Evolutionary conservation across 2,797 vertebrate genomes (phyloP), one percentile per base, ranked within the genome.

Genomic region (Setipinna tenuifilis): DNA sequence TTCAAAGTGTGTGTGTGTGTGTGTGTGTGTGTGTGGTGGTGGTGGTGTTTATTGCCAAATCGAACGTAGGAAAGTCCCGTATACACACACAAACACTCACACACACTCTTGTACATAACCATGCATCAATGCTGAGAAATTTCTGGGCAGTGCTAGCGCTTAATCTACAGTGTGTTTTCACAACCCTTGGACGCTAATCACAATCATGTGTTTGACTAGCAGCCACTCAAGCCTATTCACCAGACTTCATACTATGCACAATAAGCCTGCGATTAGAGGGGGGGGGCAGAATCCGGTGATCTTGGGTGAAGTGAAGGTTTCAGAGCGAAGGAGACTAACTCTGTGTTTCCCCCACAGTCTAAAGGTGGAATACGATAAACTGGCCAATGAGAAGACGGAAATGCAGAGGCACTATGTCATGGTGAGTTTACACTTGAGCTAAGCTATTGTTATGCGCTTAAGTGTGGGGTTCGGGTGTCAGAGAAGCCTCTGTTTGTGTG

Each of bases 341-440:
- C 71, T 54, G 35, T 78, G 71, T 78, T 68, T 78, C 41, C 6
- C 19, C 35, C 95, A 88, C 93, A 98, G 98, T 94, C 96, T 98
- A 91, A 99, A 99, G 97, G 97, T 98, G 96, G 98, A 98, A 93
- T 98, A 98, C 87, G 98, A 98, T 94, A 98, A 98, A 90, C 96
- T 98, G 93, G 97, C 98, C 86, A 98, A 97, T 94, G 98, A 98
- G 95, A 98, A 98, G 96, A 98, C 98, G 0, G 98, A 98, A 94
- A 98, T 98, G 97, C 98, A 98, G 95, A 97, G 97, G 93, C 98
- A 98, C 95, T 98, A 98, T 92, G 97, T 98, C 94, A 98, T 98
- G 98, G 98, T 98, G 94, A 98, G 97, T 91, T 91, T 90, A 90
- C 85, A 87, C 91, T 90, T 90, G 92, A 93, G 90, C 85, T 89